phyloP scores from a whole-genome alignment of 2,888 invertebrate species.

The Ashinkailepas kermadecensis region DNA sequence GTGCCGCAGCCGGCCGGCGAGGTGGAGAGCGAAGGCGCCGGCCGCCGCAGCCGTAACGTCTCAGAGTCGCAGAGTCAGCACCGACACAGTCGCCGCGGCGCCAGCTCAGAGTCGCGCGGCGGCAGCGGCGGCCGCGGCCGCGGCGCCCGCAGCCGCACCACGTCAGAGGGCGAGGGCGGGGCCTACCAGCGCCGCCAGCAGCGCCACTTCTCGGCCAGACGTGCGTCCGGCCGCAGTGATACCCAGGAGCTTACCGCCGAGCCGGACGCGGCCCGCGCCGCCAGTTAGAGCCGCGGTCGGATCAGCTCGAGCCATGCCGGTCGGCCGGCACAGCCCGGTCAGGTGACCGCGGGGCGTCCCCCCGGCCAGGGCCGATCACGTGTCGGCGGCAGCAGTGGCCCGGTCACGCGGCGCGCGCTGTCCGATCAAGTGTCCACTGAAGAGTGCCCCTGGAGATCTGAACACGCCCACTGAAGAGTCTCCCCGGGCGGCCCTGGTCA shows the following conservation, averaged over 20 bases:
- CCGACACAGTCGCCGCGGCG: background rate
- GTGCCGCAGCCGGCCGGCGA: background rate
- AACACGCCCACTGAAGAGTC: no score
- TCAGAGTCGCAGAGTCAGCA: background rate
- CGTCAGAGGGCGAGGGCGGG: conserved; percentile 26
- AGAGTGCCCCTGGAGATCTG: no score
- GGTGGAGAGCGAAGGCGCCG: background rate
- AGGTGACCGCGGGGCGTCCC: no score
- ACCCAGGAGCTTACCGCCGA: background rate
- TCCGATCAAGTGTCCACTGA: no score
- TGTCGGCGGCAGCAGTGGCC: no score
- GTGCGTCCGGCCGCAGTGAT: background rate
- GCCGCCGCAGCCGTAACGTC: background rate
- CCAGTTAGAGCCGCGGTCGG: background rate
- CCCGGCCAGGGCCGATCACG: no score
- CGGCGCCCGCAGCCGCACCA: conserved; percentile 23
- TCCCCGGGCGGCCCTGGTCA: no score
- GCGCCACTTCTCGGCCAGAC: background rate
- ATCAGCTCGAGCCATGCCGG: background rate
- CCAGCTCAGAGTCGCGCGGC: background rate
- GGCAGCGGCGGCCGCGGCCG: background rate
- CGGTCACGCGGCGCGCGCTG: no score
- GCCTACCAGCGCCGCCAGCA: background rate
- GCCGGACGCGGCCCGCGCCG: background rate
- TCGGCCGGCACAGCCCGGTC: no score